Evolutionary conservation across 2,797 vertebrate species (phyloP), one percentile per base, ranked within the genome.

Genomic region (Poeciliopsis paucimaculata): DNA sequence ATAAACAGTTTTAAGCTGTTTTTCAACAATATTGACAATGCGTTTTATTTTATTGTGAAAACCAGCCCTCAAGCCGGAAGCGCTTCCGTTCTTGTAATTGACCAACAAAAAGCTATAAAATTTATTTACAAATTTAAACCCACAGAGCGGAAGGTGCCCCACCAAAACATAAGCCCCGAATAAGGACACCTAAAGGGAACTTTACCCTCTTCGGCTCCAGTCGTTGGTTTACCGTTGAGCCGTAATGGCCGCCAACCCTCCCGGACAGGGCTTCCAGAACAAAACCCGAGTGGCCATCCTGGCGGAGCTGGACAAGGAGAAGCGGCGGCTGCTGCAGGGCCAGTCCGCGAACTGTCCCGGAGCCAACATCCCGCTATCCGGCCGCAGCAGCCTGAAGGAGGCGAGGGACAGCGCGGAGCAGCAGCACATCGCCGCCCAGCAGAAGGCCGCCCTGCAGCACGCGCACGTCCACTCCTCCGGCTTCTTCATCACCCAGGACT

Each of bases 401-500:
- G 97, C 96, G 85, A 95, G 98, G 86, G 98, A 99, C 81, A 97
- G 98, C 5, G 98, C 98, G 0, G 98, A 99, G 88, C 98, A 99
- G 79, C 98, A 99, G 93, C 98, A 99, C 86, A 98, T 99, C 3
- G 98, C 97, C 47, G 98, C 97, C 55, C 98, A 99, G 68, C 98
- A 99, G 91, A 99, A 99, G 92, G 97, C 98, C 78, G 98, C 98
- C n/a, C 87, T 99, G 87, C 98, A 99, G 97, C 98, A 99, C 0
- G 98, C 98, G 4, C 98, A 99, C 2, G 97, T 95, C 76, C 98
- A 99, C 90, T 99, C 98, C 3, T 98, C 97, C 12, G 98, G 98
- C 89, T 99, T 98, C 94, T 99, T 99, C 96, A 99, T 99, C 94
- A 99, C 98, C 8, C 98, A 99, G 92, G 98, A 99, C 90, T 99